Conservation (phyloP, 2,888 invertebrate species). For the Phlogophora meticulosa region DNA sequence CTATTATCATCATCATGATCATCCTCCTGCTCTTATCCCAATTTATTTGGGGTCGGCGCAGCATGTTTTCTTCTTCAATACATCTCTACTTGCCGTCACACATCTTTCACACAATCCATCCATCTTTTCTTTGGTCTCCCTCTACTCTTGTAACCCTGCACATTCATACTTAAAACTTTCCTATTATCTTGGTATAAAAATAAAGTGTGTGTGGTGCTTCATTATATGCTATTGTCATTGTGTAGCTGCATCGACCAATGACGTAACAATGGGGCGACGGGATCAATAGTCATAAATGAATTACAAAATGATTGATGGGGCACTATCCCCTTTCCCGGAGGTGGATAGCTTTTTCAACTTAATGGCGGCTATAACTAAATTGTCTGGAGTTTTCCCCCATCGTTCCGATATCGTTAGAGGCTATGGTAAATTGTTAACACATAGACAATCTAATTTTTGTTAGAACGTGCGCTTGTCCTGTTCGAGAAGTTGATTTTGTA, state of each 20-base stretch:
- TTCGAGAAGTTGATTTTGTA: constrained; percentile 12
- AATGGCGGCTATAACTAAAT: constrained; percentile 42
- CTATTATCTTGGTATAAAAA: neutral
- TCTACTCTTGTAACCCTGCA: too few relatives aligned
- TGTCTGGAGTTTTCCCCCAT: constrained; percentile 30
- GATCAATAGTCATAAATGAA: constrained; percentile 69
- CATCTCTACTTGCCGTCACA: too few relatives aligned
- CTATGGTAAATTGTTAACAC: constrained; percentile 27
- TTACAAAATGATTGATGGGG: constrained; percentile 74
- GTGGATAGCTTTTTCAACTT: constrained; percentile 45
- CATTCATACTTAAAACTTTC: too few relatives aligned
- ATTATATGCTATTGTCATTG: constrained; percentile 41
- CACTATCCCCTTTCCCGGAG: constrained; percentile 58
- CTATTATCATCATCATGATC: too few relatives aligned
- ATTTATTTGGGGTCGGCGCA: too few relatives aligned
- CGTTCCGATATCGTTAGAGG: constrained; percentile 9
- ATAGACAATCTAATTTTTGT: neutral
- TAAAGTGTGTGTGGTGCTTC: constrained; percentile 7
- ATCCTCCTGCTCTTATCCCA: too few relatives aligned
- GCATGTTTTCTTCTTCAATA: too few relatives aligned
- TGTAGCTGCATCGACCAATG: constrained; percentile 25
- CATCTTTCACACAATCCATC: too few relatives aligned
- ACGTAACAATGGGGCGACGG: constrained; percentile 57
- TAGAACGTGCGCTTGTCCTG: neutral
- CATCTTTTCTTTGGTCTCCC: too few relatives aligned